Percentiles rank a stretch among this genome's conserved stretches.
These are phyloP conservation scores for Drosophila parvula DNA, from an alignment of 1,140 invertebrate genomes.

Conservation along the genomic window DNA sequence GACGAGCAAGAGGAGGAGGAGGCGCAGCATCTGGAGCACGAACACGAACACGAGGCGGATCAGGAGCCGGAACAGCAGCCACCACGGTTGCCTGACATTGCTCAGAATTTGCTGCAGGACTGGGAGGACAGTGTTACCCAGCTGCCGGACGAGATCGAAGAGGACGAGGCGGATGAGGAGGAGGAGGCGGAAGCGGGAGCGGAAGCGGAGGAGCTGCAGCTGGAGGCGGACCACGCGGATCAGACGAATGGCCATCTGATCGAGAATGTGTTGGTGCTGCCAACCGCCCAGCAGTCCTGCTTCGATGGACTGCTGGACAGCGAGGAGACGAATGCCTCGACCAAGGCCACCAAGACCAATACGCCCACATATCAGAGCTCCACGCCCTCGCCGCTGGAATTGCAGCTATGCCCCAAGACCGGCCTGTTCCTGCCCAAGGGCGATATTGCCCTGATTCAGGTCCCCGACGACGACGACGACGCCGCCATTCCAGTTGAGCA, in stretches of 20 bases:
- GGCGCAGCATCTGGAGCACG: constrained; percentile 10
- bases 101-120: constrained; percentile 29
- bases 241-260: constrained; percentile 34
- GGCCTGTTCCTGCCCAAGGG: constrained; percentile 73
- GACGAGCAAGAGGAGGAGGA: constrained; percentile 12
- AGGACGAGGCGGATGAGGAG: constrained; percentile 14
- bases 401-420: constrained; percentile 79
- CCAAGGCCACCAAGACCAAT: constrained; percentile 72
- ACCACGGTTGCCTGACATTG: constrained; percentile 20
- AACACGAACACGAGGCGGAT: constrained; percentile 4
- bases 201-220: constrained; percentile 10
- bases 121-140: constrained; percentile 46
- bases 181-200: constrained; percentile 2
- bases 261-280: constrained; percentile 63
- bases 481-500: background rate
- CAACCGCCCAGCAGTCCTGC: constrained; percentile 41
- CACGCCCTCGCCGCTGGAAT: constrained; percentile 59
- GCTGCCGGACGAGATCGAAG: constrained; percentile 35
- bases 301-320: constrained; percentile 69
- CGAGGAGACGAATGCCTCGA: constrained; percentile 67
- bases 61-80: constrained; percentile 16
- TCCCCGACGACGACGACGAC: constrained; percentile 13
- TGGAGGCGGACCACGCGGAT: background rate
- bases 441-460: constrained; percentile 16
- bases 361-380: constrained; percentile 78